Conservation (phyloP, 2,888 invertebrate species). For the Hemithea aestivaria region DNA sequence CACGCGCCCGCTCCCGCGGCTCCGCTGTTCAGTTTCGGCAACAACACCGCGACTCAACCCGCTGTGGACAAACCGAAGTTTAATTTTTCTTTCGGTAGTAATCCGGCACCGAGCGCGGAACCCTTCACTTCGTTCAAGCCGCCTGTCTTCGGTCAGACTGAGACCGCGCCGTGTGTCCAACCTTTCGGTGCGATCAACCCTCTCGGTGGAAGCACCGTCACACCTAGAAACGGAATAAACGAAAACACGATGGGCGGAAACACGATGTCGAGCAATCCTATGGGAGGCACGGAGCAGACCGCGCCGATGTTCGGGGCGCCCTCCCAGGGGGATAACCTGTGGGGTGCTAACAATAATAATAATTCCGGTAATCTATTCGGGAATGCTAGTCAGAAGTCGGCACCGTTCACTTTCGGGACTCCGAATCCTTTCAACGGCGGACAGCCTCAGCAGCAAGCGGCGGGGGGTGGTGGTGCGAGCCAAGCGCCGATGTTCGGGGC, state of each 20-base stretch:
- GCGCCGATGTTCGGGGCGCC: constrained; percentile 11
- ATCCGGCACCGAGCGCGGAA: constrained; percentile 28
- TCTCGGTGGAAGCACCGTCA: no score
- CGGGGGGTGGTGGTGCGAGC: no score
- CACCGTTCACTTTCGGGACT: constrained; percentile 49
- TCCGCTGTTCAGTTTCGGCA: constrained; percentile 53
- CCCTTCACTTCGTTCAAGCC: constrained; percentile 29
- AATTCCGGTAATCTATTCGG: constrained; percentile 38
- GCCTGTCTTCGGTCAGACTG: constrained; percentile 29
- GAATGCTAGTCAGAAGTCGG: constrained; percentile 40
- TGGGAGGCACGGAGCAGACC: constrained; percentile 3
- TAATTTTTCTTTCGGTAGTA: constrained; percentile 49
- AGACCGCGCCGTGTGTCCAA: background rate
- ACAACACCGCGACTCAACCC: constrained; percentile 26
- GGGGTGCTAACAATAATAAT: constrained; percentile 37
- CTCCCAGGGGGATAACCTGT: constrained; percentile 38
- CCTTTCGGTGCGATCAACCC: background rate
- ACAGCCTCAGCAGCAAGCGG: constrained; percentile 5
- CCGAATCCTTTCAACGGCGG: constrained; percentile 37
- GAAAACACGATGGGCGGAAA: constrained; percentile 4
- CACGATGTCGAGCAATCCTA: constrained; percentile 1
- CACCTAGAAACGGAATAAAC: background rate
- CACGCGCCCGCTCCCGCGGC: constrained; percentile 27
- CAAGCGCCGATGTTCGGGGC: no score
- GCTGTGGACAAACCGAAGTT: constrained; percentile 49